phyloP scores from a whole-genome alignment of 2,888 invertebrate genomes.

The Xylota sylvarum region DNA sequence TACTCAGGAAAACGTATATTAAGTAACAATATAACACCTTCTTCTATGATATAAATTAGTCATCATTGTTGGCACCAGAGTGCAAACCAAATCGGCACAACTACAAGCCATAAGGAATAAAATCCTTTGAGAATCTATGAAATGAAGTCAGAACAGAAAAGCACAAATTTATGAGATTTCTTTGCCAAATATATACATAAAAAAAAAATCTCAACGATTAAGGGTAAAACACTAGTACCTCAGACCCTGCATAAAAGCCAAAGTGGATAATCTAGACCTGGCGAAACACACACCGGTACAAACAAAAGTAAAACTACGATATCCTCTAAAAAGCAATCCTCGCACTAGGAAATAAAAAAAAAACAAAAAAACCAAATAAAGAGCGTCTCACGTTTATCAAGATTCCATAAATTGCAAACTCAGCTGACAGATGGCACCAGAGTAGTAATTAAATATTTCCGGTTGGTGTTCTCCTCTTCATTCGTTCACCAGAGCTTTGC shows the following conservation, averaged over 20 bases:
- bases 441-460: constrained; percentile 79
- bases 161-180: constrained; percentile 54
- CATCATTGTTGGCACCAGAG: not conserved
- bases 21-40: not conserved
- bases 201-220: constrained; percentile 51
- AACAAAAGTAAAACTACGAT: constrained; percentile 55
- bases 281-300: constrained; percentile 30
- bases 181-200: constrained; percentile 60
- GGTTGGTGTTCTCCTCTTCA: constrained; percentile 74
- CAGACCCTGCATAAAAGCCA: constrained; percentile 38
- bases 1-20: too few relatives aligned
- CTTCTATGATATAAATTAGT: not conserved
- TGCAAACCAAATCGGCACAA: not conserved
- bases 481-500: constrained; percentile 31
- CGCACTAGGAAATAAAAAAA: constrained; percentile 7
- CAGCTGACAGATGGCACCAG: constrained; percentile 79
- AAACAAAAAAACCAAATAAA: constrained; percentile 30
- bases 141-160: constrained; percentile 12
- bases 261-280: constrained; percentile 66
- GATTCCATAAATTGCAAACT: constrained; percentile 78
- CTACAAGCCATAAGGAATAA: not conserved
- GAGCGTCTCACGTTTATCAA: constrained; percentile 73
- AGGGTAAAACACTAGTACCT: constrained; percentile 40
- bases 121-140: constrained; percentile 8
- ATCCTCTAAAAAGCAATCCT: constrained; percentile 14